These are phyloP conservation scores for Strix aluco DNA, from an alignment of 2,113 vertebrate genomes.

Conservation along the genomic window DNA sequence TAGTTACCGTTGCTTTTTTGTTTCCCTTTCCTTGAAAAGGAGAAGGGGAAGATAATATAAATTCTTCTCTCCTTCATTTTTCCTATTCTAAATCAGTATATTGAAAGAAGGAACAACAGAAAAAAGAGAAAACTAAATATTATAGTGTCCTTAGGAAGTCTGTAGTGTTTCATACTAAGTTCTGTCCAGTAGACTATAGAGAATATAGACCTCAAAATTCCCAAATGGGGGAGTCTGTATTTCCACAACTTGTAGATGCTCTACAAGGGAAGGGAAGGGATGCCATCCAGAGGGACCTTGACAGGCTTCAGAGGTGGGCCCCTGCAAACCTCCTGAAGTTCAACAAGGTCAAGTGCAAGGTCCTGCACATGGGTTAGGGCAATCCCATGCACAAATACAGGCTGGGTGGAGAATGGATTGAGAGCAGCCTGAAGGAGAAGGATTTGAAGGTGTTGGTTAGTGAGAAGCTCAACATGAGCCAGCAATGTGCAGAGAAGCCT, in stretches of 20 bases:
- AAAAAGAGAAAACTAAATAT: background rate
- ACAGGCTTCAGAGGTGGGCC: too few relatives aligned
- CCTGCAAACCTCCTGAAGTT: too few relatives aligned
- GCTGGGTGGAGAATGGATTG: too few relatives aligned
- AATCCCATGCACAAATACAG: too few relatives aligned
- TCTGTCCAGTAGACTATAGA: background rate
- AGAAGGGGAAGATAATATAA: background rate
- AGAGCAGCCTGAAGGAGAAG: too few relatives aligned
- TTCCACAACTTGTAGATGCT: background rate
- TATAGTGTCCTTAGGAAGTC: background rate
- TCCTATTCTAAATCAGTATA: background rate
- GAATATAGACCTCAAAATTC: background rate
- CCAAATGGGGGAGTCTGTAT: accelerated
- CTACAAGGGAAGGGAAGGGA: too few relatives aligned
- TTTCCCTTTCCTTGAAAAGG: background rate
- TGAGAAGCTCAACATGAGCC: too few relatives aligned
- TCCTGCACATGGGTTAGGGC: too few relatives aligned
- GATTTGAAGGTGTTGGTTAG: too few relatives aligned
- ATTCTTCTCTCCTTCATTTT: background rate
- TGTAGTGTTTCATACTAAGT: background rate
- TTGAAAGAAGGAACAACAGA: background rate
- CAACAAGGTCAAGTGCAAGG: too few relatives aligned
- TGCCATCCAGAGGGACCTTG: too few relatives aligned
- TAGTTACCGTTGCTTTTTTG: background rate
- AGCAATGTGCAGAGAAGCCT: too few relatives aligned